These are phyloP conservation scores for Marmota monax DNA, from an alignment of 2,113 vertebrate species.

Conservation along the genomic window DNA sequence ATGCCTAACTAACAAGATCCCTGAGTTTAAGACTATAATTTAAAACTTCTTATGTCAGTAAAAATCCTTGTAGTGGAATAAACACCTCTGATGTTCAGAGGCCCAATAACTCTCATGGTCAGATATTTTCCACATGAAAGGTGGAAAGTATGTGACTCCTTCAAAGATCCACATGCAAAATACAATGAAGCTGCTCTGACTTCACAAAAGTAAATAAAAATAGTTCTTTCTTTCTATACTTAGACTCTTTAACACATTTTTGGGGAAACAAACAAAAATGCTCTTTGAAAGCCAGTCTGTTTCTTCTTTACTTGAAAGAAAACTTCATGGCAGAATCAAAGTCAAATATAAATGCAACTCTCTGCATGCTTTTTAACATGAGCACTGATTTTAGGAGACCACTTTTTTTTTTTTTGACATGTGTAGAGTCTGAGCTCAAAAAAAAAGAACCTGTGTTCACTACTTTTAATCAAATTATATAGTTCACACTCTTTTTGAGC, in stretches of 20 bases:
- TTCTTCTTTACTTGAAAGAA: constrained; percentile 62
- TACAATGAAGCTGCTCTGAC: neutral
- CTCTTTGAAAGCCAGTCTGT: neutral
- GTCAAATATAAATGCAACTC: neutral
- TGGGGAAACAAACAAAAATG: neutral
- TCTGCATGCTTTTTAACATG: neutral
- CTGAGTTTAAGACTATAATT: neutral
- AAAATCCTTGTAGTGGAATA: neutral
- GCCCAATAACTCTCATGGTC: neutral
- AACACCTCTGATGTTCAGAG: neutral
- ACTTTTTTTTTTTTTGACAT: constrained; percentile 27
- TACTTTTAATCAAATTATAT: constrained; percentile 23
- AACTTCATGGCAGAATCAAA: constrained; percentile 46
- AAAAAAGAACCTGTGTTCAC: neutral
- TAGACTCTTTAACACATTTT: neutral
- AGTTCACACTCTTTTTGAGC: neutral
- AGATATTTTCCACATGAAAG: constrained; percentile 26
- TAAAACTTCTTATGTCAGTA: neutral
- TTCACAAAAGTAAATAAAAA: neutral
- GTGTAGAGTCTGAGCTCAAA: neutral
- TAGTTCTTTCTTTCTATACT: neutral
- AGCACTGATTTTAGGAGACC: neutral
- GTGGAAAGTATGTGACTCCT: neutral
- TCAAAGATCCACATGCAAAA: constrained; percentile 25
- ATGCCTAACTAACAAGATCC: neutral